phyloP scores from a whole-genome alignment of 2,888 invertebrate species.

The Iselma pallidipennis region DNA sequence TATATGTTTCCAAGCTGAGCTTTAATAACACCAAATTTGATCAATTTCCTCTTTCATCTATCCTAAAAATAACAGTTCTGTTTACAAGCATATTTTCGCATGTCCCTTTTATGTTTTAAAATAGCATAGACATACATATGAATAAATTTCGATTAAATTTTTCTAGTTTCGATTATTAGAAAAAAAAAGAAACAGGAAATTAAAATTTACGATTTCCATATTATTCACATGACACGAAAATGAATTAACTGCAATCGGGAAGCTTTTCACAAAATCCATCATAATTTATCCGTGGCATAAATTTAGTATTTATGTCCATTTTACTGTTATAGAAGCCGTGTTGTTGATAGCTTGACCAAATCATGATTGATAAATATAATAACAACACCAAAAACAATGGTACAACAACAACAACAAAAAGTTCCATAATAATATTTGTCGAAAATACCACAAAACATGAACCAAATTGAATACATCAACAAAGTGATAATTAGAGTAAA shows the following conservation, averaged over 20 bases:
- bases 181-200: not conserved
- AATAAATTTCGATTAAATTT: too few species aligned
- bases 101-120: too few species aligned
- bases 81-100: too few species aligned
- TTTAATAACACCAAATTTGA: too few species aligned
- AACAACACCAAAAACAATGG: not conserved
- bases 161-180: not conserved
- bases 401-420: not conserved
- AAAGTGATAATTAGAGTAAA: not conserved
- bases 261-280: not conserved
- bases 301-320: not conserved
- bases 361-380: slow-evolving; percentile 1
- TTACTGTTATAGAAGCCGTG: not conserved
- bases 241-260: not conserved
- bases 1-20: too few species aligned
- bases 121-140: too few species aligned
- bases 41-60: too few species aligned
- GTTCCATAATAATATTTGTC: not conserved
- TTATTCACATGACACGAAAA: not conserved
- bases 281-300: not conserved
- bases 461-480: not conserved
- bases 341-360: not conserved
- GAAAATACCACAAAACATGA: not conserved
- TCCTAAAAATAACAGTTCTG: too few species aligned
- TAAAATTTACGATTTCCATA: not conserved